Percentiles rank a stretch among this genome's conserved stretches.
Evolutionary conservation across 1,140 invertebrate genomes (phyloP).

Genomic region (Drosophila tropicalis): DNA sequence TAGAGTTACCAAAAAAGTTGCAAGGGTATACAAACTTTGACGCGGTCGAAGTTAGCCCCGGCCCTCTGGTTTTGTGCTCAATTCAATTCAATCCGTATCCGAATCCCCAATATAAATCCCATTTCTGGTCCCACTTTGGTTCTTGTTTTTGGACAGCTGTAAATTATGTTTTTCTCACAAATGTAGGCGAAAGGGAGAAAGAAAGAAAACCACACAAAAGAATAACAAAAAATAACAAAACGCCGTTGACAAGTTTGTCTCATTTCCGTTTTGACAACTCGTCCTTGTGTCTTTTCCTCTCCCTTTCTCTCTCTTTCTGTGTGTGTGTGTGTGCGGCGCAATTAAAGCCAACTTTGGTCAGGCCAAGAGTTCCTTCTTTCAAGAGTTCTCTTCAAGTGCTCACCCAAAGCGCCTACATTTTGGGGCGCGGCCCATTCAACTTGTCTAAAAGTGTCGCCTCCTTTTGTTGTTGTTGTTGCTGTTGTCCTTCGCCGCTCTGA

Average conservation of each 20-base stretch:
- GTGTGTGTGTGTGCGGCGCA: slow-evolving; percentile 45
- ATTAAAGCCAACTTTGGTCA: slow-evolving; percentile 65
- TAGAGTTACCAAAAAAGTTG: too few relatives aligned
- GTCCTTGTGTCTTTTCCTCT: slow-evolving; percentile 4
- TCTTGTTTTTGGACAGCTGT: slow-evolving; percentile 71
- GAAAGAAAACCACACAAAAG: slow-evolving; percentile 1
- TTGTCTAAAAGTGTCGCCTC: slow-evolving; percentile 59
- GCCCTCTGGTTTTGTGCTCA: slow-evolving; percentile 32
- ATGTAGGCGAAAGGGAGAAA: slow-evolving; percentile 49
- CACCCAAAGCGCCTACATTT: slow-evolving; percentile 1
- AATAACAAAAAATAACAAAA: slow-evolving; percentile 24
- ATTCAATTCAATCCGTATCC: slow-evolving; percentile 31
- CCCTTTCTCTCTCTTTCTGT: slow-evolving; percentile 21
- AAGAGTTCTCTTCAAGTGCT: slow-evolving; percentile 30
- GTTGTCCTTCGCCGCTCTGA: slow-evolving; percentile 20
- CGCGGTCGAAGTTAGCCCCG: too few relatives aligned
- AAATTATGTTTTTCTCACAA: slow-evolving; percentile 63
- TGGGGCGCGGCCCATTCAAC: slow-evolving; percentile 8
- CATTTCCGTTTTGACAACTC: slow-evolving; percentile 61
- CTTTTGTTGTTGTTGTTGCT: slow-evolving; percentile 15
- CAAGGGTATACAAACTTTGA: too few relatives aligned
- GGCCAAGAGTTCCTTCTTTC: slow-evolving; percentile 2
- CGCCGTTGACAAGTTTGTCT: slow-evolving; percentile 69
- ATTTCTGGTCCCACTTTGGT: slow-evolving; percentile 27
- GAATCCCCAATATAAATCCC: slow-evolving; percentile 38